These are phyloP conservation scores for Escarpia spicata DNA, from an alignment of 2,888 invertebrate species.

Conservation along the genomic window DNA sequence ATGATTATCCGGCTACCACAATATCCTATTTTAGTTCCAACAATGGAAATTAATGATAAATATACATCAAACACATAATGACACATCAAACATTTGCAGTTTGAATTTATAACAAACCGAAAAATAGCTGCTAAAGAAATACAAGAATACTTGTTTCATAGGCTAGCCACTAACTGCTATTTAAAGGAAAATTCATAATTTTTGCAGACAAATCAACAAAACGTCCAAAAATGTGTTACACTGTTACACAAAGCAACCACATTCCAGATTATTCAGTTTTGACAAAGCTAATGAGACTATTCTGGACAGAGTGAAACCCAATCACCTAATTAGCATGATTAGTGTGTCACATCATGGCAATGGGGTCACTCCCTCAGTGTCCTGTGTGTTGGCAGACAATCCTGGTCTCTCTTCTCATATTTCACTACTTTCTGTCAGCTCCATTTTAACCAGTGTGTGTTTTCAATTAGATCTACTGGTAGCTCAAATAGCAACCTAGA, in stretches of 20 bases:
- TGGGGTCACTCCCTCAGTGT: not conserved
- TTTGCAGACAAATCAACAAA: not conserved
- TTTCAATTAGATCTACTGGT: not conserved
- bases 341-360: not conserved
- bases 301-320: not conserved
- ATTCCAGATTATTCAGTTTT: not conserved
- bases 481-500: too few relatives aligned
- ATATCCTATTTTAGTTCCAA: not conserved
- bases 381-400: not conserved
- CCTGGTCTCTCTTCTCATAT: not conserved
- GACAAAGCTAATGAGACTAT: not conserved
- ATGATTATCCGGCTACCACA: not conserved
- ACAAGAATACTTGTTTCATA: not conserved
- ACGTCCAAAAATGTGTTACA: not conserved
- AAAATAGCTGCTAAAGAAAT: not conserved
- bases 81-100: not conserved
- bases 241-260: not conserved
- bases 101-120: not conserved
- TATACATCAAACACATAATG: not conserved
- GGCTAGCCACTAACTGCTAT: too few relatives aligned
- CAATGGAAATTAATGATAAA: not conserved
- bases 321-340: constrained; percentile 3
- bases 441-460: not conserved
- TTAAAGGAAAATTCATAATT: not conserved
- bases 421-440: not conserved